Evolutionary conservation across 2,797 vertebrate species (phyloP).

Genomic region (Argya squamiceps): DNA sequence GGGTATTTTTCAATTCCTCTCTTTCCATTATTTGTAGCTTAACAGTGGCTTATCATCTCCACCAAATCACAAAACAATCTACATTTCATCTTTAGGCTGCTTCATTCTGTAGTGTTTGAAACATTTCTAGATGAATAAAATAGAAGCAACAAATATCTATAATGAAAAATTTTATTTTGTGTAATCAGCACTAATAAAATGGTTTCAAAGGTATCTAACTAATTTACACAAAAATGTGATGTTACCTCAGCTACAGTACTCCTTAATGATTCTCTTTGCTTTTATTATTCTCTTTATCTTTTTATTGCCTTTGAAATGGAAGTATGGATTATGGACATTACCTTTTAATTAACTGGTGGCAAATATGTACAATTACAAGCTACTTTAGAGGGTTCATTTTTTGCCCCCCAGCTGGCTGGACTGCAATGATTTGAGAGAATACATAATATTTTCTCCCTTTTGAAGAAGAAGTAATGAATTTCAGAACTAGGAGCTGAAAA

Average conservation of each 20-base stretch:
- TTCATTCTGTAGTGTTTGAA: not conserved
- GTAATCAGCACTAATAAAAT: not conserved
- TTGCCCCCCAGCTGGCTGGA: not conserved
- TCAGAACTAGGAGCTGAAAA: not conserved
- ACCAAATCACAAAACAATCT: not conserved
- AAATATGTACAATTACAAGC: not conserved
- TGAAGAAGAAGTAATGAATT: not conserved
- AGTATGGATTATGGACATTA: not conserved
- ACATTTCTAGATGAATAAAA: not conserved
- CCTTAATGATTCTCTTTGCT: constrained; percentile 2
- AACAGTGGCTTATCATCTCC: not conserved
- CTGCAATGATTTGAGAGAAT: not conserved
- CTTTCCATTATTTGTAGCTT: not conserved
- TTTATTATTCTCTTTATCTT: constrained; percentile 1
- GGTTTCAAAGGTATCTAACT: not conserved
- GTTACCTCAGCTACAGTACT: not conserved
- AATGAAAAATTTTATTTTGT: not conserved
- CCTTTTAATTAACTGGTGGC: not conserved
- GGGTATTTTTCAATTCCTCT: not conserved
- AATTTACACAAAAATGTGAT: not conserved
- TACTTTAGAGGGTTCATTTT: not conserved
- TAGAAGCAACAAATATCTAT: not conserved
- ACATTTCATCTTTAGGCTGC: not conserved
- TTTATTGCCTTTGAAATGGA: not conserved
- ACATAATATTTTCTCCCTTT: not conserved